Percentiles rank a stretch among this genome's conserved stretches.
Evolutionary conservation across 2,888 invertebrate genomes (phyloP).

Genomic region (Sabatieria punctata): DNA sequence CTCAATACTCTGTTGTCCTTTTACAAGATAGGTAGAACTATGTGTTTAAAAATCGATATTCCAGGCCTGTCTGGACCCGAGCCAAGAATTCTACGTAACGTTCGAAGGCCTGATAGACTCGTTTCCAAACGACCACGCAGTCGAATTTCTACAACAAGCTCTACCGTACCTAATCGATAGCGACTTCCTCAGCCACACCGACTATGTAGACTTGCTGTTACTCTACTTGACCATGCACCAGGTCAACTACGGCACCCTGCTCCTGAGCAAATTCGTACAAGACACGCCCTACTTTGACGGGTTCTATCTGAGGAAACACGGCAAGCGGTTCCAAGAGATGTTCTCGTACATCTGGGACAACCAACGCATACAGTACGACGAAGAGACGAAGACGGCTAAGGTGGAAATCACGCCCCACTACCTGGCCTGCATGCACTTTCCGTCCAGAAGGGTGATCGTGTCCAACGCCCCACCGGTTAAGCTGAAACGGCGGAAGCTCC

Average conservation of each 20-base stretch:
- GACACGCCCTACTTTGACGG: constrained; percentile 3
- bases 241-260: background rate
- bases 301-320: constrained; percentile 7
- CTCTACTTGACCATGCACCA: background rate
- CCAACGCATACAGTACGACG: background rate
- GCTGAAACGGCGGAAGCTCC: constrained; percentile 2
- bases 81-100: background rate
- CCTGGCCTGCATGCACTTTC: constrained; percentile 8
- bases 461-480: constrained; percentile 11
- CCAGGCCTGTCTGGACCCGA: background rate
- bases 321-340: constrained; percentile 6
- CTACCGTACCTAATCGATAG: constrained; percentile 4
- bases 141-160: constrained; percentile 2
- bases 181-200: background rate
- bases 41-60: too few relatives aligned
- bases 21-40: too few relatives aligned
- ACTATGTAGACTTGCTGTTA: constrained; percentile 5
- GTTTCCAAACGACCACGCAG: background rate
- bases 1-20: too few relatives aligned
- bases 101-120: background rate
- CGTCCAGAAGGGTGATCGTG: constrained; percentile 7
- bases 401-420: constrained; percentile 5
- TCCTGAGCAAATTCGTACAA: background rate
- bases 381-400: background rate
- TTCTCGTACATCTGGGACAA: background rate